Evolutionary conservation across 2,888 invertebrate genomes (phyloP), one percentile per base, ranked within the genome.

Genomic region (Eupithecia inturbata): DNA sequence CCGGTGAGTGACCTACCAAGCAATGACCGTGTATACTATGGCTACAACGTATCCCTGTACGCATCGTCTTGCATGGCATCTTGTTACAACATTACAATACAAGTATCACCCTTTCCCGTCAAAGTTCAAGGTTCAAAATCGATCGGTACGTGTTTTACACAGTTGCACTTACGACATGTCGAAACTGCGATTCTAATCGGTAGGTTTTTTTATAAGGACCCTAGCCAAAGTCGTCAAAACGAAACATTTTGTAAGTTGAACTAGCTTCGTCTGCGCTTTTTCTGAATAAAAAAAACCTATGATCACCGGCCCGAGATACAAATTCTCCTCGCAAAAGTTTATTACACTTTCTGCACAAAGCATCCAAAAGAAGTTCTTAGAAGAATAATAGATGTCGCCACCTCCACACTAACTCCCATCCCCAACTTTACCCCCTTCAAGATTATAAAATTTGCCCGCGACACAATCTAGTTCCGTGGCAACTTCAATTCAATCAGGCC

Each of bases 111-210:
- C 39, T n/a, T 26, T n/a, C 62, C 45, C 3, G 63, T 26, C 57
- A 57, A 57, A 57, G 57, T 57, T 57, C 57, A 57, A 57, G 33
- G 33, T 33, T 63, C 63, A 63, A n/a, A 63, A 63, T 63, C 63
- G 31, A 33, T 26, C 26, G 63, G 19, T 62, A 62, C 62, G 62
- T 62, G 62, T 62, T 31, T 62, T 9, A 22, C 33, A 14, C 57
- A 57, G 57, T 57, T 26, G 57, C 10, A 53, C 53, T 10, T 57
- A 26, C 26, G 26, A 57, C 53, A 22, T 53, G 14, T 26, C 26
- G 26, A 57, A 57, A 57, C 57, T 26, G 26, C n/a, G 57, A 57
- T 57, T 57, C 12, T 26, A 14, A 57, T 57, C 26, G 26, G 22
- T 14, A 10, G 57, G 12, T 57, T 26, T 26, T 26, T 26, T 5